Conservation (phyloP, 2,113 vertebrate species). For the Cephalopholis sonnerati region DNA sequence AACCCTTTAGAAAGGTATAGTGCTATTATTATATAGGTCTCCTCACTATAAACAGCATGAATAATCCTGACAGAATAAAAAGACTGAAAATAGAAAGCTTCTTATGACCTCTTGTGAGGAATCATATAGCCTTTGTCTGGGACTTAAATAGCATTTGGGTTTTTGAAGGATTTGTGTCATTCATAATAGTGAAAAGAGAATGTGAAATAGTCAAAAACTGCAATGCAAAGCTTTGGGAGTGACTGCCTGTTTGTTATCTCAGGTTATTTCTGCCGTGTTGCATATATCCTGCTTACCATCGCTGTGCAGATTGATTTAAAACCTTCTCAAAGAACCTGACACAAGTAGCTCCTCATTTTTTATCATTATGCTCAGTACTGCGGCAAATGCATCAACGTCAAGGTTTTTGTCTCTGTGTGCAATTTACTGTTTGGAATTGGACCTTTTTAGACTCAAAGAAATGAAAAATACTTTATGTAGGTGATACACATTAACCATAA, state of each 20-base stretch:
- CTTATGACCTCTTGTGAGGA: neutral
- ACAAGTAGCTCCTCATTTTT: slow-evolving; percentile 19
- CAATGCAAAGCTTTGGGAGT: slow-evolving; percentile 8
- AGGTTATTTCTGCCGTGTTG: slow-evolving; percentile 7
- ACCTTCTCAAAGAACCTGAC: slow-evolving; percentile 12
- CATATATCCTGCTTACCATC: neutral
- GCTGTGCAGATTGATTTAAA: slow-evolving; percentile 22
- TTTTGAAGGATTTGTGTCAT: slow-evolving; percentile 27
- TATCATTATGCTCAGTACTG: slow-evolving; percentile 16
- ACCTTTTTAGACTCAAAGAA: neutral
- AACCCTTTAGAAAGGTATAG: slow-evolving; percentile 14
- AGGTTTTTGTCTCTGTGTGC: slow-evolving; percentile 10
- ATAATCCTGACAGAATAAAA: slow-evolving; percentile 19
- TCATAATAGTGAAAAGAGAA: slow-evolving; percentile 14
- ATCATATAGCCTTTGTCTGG: neutral
- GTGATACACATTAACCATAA: slow-evolving; percentile 8
- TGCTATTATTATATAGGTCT: slow-evolving; percentile 27
- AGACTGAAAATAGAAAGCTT: slow-evolving; percentile 14
- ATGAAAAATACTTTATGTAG: neutral
- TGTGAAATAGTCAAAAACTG: neutral
- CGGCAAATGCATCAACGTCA: slow-evolving; percentile 4
- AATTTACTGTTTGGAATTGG: slow-evolving; percentile 18
- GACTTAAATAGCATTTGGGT: slow-evolving; percentile 2
- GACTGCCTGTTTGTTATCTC: slow-evolving; percentile 4
- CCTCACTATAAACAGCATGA: slow-evolving; percentile 25